A percentile compares a stretch with the other conserved stretches of the same genome.
Evolutionary conservation across 2,113 vertebrate species (phyloP).

Genomic region (Alouatta palliata): DNA sequence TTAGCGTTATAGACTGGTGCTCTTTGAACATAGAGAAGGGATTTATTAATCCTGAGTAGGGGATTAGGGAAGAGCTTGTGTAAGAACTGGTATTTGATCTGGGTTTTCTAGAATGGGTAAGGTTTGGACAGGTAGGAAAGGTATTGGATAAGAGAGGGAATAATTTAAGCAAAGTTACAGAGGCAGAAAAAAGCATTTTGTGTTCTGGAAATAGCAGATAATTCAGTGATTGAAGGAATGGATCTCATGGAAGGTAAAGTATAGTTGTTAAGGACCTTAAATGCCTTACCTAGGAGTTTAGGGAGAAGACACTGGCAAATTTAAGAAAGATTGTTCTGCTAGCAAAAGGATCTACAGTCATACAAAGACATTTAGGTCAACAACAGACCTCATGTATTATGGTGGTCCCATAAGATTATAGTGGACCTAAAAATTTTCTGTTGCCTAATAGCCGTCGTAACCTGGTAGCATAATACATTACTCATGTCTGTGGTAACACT

Average conservation of each 20-base stretch:
- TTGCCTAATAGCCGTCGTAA: neutral
- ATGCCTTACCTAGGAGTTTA: neutral
- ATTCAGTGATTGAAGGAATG: conserved; percentile 32
- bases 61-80: neutral
- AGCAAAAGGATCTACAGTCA: conserved; percentile 2
- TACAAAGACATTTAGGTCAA: neutral
- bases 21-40: neutral
- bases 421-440: neutral
- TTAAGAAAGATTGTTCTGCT: conserved; percentile 46
- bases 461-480: neutral
- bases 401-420: neutral
- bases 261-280: neutral
- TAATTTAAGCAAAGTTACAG: conserved; percentile 20
- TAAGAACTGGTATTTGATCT: conserved; percentile 51
- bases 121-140: conserved; percentile 8
- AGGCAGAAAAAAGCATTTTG: conserved; percentile 26
- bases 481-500: neutral
- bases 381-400: neutral
- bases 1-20: neutral
- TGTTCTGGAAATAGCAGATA: conserved; percentile 8
- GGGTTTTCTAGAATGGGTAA: conserved; percentile 10
- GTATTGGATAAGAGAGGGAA: neutral
- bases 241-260: neutral
- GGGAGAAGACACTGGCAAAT: neutral
- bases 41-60: neutral